Evolutionary conservation across 2,113 vertebrate genomes (phyloP), one percentile per base, ranked within the genome.

Genomic region (Quiscalus mexicanus): DNA sequence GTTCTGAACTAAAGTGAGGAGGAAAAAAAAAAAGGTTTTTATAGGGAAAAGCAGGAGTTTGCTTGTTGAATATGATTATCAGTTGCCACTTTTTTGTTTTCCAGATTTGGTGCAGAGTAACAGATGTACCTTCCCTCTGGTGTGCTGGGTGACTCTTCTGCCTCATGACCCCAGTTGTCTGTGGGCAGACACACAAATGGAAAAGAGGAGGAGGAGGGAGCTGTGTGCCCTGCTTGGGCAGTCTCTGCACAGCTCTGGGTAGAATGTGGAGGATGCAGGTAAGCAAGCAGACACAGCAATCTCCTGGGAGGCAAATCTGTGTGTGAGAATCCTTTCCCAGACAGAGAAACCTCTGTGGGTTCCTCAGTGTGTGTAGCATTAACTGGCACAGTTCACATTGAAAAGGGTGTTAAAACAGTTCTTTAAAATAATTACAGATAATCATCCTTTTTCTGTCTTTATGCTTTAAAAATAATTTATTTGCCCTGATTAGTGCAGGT

Each of bases 401-500:
- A 47, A 84, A 70, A 74, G 60, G 28, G 31, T 55, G 12, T 59
- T 95, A 42, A 65, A 90, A 49, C 49, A 64, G 41, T 56, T 75
- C 87, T 91, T 86, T 28, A 65, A 82, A 93, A 53, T 86, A 87
- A 80, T 91, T 63, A 45, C 18, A 15, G 84, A 15, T 41, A 56
- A 83, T 44, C 39, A 79, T 63, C 39, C 35, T 55, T 83, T 83
- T 90, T 63, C n/a, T 33, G 13, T 56, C 80, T 93, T 87, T 9
- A 5, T 60, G 70, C 74, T 88, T 89, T 63, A 67, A 88, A 88
- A 81, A 77, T 33, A 44, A 65, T 76, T 92, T 88, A 68, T 87
- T 96, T 93, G 81, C 76, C 45, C 50, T 55, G 80, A 58, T 85
- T 47, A 52, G 49, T 59, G 84, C 78, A 78, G 70, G 84, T 80